Percentiles rank a stretch among this genome's conserved stretches.
phyloP scores from a whole-genome alignment of 2,797 vertebrate species.

The Clarias laeviceps region DNA sequence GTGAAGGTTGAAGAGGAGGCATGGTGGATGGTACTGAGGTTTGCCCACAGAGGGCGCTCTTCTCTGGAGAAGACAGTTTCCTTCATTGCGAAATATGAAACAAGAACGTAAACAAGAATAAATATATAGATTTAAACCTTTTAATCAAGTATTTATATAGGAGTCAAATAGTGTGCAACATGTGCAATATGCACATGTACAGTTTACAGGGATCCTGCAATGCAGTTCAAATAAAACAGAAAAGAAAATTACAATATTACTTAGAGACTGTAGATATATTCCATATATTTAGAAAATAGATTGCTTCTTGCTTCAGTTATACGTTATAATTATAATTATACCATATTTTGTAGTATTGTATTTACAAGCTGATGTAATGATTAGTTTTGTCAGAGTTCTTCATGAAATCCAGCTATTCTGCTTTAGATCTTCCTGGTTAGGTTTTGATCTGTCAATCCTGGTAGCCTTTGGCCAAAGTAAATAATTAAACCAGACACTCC shows the following conservation, averaged over 20 bases:
- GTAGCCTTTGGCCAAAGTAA: constrained; percentile 38
- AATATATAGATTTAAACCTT: neutral
- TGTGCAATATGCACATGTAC: neutral
- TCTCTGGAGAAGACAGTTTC: neutral
- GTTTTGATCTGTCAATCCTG: neutral
- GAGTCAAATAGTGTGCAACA: neutral
- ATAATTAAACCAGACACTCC: constrained; percentile 57
- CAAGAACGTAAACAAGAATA: neutral
- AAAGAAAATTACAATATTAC: neutral
- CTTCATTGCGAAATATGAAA: neutral
- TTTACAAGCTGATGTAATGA: neutral
- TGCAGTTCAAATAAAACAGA: neutral
- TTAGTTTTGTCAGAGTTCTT: neutral
- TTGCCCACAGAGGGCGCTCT: constrained; percentile 35
- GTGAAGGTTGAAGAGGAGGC: too few relatives aligned
- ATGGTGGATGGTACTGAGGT: too few relatives aligned
- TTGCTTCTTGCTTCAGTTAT: too few relatives aligned
- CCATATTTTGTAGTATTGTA: too few relatives aligned
- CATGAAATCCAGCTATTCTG: neutral
- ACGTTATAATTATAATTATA: too few relatives aligned
- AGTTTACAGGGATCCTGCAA: neutral
- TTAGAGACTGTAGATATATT: neutral
- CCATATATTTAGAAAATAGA: too few relatives aligned
- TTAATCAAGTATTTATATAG: neutral
- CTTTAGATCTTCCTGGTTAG: constrained; percentile 2